Base-by-base conservation (phyloP, 1,140 invertebrate species). In the Ceratosolen fusciceps region DNA sequence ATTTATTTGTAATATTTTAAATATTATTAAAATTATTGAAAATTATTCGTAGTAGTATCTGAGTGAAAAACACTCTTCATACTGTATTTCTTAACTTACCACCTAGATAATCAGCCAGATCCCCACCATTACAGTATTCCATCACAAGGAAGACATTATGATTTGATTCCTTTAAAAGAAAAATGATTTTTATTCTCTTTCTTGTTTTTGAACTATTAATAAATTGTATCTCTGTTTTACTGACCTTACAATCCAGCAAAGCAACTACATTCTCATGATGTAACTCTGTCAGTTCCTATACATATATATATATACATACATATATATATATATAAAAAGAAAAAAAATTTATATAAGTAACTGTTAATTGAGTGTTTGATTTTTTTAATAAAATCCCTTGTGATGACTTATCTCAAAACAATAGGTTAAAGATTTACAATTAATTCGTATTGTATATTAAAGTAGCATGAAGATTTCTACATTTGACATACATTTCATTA, bases 121-220 rank as follows among this genome's bases (percentile, higher is more conserved):
- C 98, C 16, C 98, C 98, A 65, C 98, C 98, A 93, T 99, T 99
- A 91, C 98, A 99, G 90, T 98, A 99, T 94, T 98, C 98, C 97
- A 99, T 99, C 84, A 99, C 97, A 82, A 99, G 93, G 92, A 96
- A 98, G 78, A 99, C 97, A 92, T 98, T 95, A 84, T 95, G 94
- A 83, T 94, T 92, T 74, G 96, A 97, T 92, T 99, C 98, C 91
- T 94, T 80, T 83, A 88, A 87, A 80, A 79, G 65, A 84, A 65
- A 77, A 81, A 39, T 37, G 75, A 19, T 29, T 82, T 67, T 49
- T 62, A 71, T 5, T 43, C 12, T 43, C 39, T 52, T 19, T 52
- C 49, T 82, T 52, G 82, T 76, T 81, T 52, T 74, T 79, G 47
- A 43, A 70, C 54, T 79, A 60, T 56, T 80, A 80, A 75, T 68